Base-by-base conservation (phyloP, 1,140 invertebrate species). In the Ceratosolen fusciceps region DNA sequence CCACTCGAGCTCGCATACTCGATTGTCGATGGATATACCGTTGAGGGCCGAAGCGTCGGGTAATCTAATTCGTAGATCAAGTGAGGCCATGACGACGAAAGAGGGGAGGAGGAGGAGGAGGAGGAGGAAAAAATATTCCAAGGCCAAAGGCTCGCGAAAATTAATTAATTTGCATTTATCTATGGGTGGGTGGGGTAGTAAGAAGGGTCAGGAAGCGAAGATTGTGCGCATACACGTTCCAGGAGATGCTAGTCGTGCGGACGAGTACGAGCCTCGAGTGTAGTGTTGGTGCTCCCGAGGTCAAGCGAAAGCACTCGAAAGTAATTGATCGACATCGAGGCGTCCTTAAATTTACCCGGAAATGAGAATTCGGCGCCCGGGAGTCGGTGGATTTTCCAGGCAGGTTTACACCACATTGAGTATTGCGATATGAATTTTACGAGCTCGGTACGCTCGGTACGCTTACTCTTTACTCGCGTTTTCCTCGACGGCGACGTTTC, bases 311-410 rank as follows among this genome's bases (percentile, higher is more conserved):
- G 39, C 70, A 62, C 77, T 78, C 21, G 26, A 72, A 62, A 62
- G 56, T 65, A 72, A 78, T 78, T 78, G 68, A 73, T 73, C 49
- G 62, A 78, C 56, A 60, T 49, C 72, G 56, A 71, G n/a, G 49
- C 31, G 5, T 68, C 47, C 58, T 68, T 9, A 58, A 52, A 54
- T 12, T 54, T 29, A 10, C 73, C 9, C 24, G n/a, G 7, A 34
- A 49, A 65, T 37, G 60, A 49, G 26, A 39, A 65, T 62, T 75
- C 43, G 52, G n/a, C n/a, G n/a, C n/a, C 14, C 19, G 21, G 21
- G 37, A 37, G 21, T 65, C n/a, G n/a, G 8, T 19, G 29, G 29
- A 47, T 47, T 58, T 56, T 65, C 21, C 1, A 65, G 16, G 31
- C n/a, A 19, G 9, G 14, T 72, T 34, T 24, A 16, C 4, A 52